Percentiles rank a stretch among this genome's conserved stretches.
Evolutionary conservation across 2,113 vertebrate genomes (phyloP).

Genomic region (Promerops cafer): DNA sequence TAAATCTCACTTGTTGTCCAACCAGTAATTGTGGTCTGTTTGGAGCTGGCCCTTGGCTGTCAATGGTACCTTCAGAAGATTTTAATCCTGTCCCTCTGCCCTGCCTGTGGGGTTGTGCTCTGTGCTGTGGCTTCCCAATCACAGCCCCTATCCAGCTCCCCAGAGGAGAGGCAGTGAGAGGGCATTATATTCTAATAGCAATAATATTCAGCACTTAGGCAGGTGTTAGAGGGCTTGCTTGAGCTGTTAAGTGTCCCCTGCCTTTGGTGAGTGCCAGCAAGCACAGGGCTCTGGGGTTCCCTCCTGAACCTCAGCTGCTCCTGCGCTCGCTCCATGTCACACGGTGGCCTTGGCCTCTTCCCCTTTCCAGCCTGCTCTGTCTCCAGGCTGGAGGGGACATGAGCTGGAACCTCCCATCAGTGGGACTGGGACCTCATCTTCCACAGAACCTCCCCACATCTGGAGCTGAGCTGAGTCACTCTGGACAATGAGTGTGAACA

Average conservation of each 20-base stretch:
- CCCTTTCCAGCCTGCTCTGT: neutral
- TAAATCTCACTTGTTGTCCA: neutral
- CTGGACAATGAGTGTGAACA: neutral
- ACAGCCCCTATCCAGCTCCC: neutral
- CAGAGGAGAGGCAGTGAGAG: neutral
- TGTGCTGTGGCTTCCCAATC: neutral
- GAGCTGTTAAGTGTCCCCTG: neutral
- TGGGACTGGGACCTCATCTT: neutral
- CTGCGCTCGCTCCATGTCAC: accelerated
- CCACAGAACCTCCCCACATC: neutral
- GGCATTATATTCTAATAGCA: neutral
- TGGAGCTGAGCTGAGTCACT: neutral
- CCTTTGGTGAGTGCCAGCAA: neutral
- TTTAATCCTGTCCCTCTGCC: neutral
- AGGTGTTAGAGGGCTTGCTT: neutral
- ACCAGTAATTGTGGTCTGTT: neutral
- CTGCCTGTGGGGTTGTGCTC: neutral
- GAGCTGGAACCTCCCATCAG: neutral
- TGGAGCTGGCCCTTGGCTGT: neutral
- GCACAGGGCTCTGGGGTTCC: accelerated
- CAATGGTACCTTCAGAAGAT: neutral
- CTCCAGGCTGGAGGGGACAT: neutral
- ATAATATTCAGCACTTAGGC: neutral
- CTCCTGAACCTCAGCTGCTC: neutral
- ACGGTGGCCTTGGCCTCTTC: neutral